phyloP scores from a whole-genome alignment of 2,888 invertebrate genomes.

The Hipparchia sbordonii region DNA sequence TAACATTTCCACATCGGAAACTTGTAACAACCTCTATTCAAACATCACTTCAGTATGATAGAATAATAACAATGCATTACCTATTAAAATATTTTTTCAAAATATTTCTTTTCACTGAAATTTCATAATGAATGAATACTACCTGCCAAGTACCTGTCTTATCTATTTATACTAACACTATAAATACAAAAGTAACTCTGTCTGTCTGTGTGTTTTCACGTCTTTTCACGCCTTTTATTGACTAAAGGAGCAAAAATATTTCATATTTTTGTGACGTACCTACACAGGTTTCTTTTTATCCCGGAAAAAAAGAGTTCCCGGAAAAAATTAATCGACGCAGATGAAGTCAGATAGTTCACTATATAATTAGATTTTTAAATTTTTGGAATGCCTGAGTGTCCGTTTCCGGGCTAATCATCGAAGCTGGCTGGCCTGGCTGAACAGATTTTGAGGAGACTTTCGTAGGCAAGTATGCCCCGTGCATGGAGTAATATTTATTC shows the following conservation, averaged over 20 bases:
- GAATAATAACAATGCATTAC: constrained; percentile 9
- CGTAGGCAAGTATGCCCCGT: no score
- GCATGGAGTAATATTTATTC: no score
- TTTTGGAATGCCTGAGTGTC: no score
- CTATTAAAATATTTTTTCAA: constrained; percentile 1
- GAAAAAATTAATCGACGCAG: no score
- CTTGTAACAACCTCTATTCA: not conserved
- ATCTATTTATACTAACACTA: not conserved
- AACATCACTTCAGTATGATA: constrained; percentile 6
- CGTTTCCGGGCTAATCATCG: no score
- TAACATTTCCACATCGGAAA: not conserved
- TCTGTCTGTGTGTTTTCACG: not conserved
- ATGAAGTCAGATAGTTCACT: no score
- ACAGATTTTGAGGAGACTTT: not conserved
- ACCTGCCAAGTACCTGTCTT: not conserved
- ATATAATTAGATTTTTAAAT: no score
- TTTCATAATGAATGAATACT: not conserved
- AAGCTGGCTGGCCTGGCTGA: no score
- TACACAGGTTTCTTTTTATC: no score
- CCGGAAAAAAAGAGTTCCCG: no score
- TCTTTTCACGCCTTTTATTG: not conserved
- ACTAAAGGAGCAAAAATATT: no score
- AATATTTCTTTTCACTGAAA: constrained; percentile 8
- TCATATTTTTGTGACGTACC: no score
- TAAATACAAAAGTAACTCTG: not conserved